phyloP scores from a whole-genome alignment of 2,797 vertebrate species.

The Brachyalestes nurse region DNA sequence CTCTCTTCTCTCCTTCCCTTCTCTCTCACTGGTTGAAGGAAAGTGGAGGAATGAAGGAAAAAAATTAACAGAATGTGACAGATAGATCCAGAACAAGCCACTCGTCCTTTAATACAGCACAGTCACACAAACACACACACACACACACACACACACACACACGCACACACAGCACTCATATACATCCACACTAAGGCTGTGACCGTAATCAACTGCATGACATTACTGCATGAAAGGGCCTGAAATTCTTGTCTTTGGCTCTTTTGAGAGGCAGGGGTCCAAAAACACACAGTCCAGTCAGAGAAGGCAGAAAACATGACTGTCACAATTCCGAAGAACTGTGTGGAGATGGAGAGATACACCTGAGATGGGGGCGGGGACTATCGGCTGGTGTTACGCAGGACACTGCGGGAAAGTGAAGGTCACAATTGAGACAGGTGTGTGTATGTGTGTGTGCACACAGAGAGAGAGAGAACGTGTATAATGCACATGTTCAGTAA shows the following conservation, averaged over 20 bases:
- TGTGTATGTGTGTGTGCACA: conserved; percentile 6
- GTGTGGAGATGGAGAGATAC: conserved; percentile 37
- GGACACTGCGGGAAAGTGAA: conserved; percentile 69
- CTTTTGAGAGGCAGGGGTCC: neutral
- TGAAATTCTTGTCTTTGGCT: neutral
- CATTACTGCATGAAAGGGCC: neutral
- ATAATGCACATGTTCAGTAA: too few species aligned
- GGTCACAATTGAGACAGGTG: conserved; percentile 51
- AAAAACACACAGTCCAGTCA: neutral
- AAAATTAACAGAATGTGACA: conserved; percentile 49
- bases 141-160: conserved; percentile 16
- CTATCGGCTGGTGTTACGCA: conserved; percentile 25
- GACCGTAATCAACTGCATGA: neutral
- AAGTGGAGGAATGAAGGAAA: conserved; percentile 30
- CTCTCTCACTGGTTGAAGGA: neutral
- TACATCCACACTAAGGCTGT: neutral
- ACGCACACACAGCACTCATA: conserved; percentile 9
- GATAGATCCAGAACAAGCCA: conserved; percentile 35
- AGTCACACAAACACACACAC: neutral
- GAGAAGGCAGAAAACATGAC: neutral
- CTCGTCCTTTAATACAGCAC: conserved; percentile 20
- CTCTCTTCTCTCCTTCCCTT: neutral
- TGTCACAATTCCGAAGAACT: conserved; percentile 7
- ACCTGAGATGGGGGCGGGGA: conserved; percentile 47
- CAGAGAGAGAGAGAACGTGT: too few species aligned